Base-by-base conservation (phyloP, 2,888 invertebrate genomes). In the Eucriotettix oculatus region DNA sequence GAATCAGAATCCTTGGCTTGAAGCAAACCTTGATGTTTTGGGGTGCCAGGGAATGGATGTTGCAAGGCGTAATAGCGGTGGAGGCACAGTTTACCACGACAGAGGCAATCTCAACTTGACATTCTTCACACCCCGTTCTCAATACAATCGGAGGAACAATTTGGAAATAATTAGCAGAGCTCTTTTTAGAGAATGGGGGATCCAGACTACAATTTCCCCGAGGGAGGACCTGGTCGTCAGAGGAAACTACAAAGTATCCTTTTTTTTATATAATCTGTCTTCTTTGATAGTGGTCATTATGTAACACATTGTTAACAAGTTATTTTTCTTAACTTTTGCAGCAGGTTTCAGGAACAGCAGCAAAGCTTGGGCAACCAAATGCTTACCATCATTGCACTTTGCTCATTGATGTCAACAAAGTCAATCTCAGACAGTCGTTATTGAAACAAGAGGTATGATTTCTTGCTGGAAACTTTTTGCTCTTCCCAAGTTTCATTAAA, bases 351-450 rank as follows among this genome's bases (percentile, higher is more conserved):
- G 98, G 96, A 66, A 95, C 95, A 57, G 96, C 98, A 57, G 88
- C 96, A 1, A 94, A 94, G 76, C 77, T 97, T 61, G 92, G 92
- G 62, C 81, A 85, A 65, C 81, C 86, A 11, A 86, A 87, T 69
- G 89, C 92, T n/a, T 99, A 98, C 77, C 98, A 99, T 73, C 98
- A 98, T 74, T 95, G 95, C 75, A 98, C 98, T 7, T 80, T 99
- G 66, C 79, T 97, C 71, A 88, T 96, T 63, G 84, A 90, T 69
- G 88, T 88, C 64, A 86, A 93, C 71, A 88, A 90, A 75, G 73
- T 80, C 65, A 80, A 83, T 71, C 78, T 92, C 71, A 83, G 82
- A 67, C 78, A 82, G 67, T 81, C 87, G 61, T 79, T 92, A 62
- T 81, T 83, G 62, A 87, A 84, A 72, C 81, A 84, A 71, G 84